Base-by-base conservation (phyloP, 2,888 invertebrate genomes). In the Plemyria rubiginata region DNA sequence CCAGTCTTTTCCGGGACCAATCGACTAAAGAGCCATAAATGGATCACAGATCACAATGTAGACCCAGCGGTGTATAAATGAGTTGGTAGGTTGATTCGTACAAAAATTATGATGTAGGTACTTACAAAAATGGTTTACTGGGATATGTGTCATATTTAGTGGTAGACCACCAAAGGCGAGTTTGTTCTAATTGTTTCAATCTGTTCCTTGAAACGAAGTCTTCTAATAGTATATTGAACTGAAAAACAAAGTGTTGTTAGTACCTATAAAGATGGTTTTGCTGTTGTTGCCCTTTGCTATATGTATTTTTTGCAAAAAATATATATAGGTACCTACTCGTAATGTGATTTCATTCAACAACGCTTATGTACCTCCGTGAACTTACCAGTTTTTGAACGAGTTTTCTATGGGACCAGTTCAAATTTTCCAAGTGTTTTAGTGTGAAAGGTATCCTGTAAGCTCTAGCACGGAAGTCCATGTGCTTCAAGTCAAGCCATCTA, bases 401-500 rank as follows among this genome's bases (percentile, higher is more conserved):
- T n/a, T 77, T 50, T 46, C 90, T 75, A 65, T 90, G 84, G 4
- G 82, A 77, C 91, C 91, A 91, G 54, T 78, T 85, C 67, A 92
- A 80, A 54, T 86, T 67, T 12, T 85, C 65, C 8, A 89, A 66
- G 60, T 91, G 81, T 67, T 86, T 82, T 6, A 72, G 53, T 6
- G 85, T 81, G 54, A 91, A 90, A 6, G 89, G 90, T 74, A 92
- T 88, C 62, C 75, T 76, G 50, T 73, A 85, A 0, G 91, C 88
- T 48, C 81, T 76, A 0, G 86, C 87, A 72, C 81, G 77, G 59
- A 87, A 88, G 66, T 90, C 87, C 58, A 87, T 79, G 59, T 89
- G 89, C 55, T 88, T 88, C 5, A 91, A 73, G 43, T 88, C 77
- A 0, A 87, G 72, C 86, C 96, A 94, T 53, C 97, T 96, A 73